Percentiles rank a stretch among this genome's conserved stretches.
Conservation (phyloP, 2,888 invertebrate genomes). For the Branchellion lobata region DNA sequence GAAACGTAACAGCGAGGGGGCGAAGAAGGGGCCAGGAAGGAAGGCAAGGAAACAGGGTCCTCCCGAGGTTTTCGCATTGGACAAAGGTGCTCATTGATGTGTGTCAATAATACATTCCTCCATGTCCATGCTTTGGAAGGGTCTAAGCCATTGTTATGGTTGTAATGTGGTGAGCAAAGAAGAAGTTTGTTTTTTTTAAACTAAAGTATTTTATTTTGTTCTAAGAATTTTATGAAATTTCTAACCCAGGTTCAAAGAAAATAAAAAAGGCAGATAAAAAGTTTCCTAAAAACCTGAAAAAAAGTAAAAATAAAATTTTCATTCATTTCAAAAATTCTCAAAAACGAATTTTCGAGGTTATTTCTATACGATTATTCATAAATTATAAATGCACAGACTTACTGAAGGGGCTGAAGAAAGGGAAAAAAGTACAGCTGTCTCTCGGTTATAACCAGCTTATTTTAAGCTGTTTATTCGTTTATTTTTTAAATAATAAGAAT, state of each 20-base stretch:
- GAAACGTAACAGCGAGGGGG: conserved; percentile 55
- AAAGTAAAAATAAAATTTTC: not conserved
- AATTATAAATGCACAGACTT: no score
- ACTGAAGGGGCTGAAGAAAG: not conserved
- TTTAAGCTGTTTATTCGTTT: no score
- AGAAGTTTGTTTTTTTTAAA: no score
- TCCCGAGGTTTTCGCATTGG: conserved; percentile 63
- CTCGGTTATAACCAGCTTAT: not conserved
- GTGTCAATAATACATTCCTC: no score
- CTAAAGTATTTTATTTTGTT: not conserved
- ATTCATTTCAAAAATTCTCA: not conserved
- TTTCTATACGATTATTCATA: no score
- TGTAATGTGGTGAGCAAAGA: no score
- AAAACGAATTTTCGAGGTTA: not conserved
- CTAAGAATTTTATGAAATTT: not conserved
- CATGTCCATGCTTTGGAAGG: no score
- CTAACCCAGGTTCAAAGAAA: not conserved
- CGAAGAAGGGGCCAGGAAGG: conserved; percentile 79
- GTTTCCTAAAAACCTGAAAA: not conserved
- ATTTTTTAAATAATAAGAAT: no score
- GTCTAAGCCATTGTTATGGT: no score
- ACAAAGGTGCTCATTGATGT: not conserved
- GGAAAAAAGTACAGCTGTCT: not conserved
- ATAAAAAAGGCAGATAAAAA: not conserved
- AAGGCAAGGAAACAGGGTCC: conserved; percentile 84